Evolutionary conservation across 2,888 invertebrate genomes (phyloP), one percentile per base, ranked within the genome.

Genomic region (Ornithoptera alexandrae): DNA sequence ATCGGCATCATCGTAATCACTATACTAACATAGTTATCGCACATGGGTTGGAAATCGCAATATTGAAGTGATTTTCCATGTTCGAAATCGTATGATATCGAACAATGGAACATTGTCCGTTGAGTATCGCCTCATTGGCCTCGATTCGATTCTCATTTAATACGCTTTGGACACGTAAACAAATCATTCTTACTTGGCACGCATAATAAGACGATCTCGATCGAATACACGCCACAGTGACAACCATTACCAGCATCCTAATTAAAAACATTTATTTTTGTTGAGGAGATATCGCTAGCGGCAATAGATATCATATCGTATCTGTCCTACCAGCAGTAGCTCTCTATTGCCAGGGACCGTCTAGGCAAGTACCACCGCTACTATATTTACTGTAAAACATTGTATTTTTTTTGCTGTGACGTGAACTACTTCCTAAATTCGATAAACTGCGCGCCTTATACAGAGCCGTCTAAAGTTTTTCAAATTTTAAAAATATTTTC

Each of bases 91-190:
- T 22, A 67, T 61, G 62, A 67, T 36, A 53, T 65, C 67, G 72
- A 71, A 78, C 80, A 80, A 80, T 79, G 70, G 70, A 70, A 71
- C 78, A 80, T 81, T 81, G 77, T 81, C 72, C 69, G 75, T 70
- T 71, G 67, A 71, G 73, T 70, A 67, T 67, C 50, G 69, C 73
- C 71, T 62, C 72, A 72, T 64, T 69, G 74, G 72, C 77, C 79
- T 78, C 73, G 73, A 64, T 58, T 67, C 67, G 62, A 72, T 72
- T 24, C 39, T n/a, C 22, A 66, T 64, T 67, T 66, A 61, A 67
- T 67, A 61, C 60, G 59, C 50, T 39, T 64, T 70, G 46, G 22
- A 30, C 60, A 67, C 70, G 70, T 67, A 67, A 67, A 70, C 59
- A 70, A 42, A 70, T 50, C 15, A 50, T 50, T 50, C 50, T 50